phyloP scores from a whole-genome alignment of 2,888 invertebrate species.

The Eupithecia pulchellata region DNA sequence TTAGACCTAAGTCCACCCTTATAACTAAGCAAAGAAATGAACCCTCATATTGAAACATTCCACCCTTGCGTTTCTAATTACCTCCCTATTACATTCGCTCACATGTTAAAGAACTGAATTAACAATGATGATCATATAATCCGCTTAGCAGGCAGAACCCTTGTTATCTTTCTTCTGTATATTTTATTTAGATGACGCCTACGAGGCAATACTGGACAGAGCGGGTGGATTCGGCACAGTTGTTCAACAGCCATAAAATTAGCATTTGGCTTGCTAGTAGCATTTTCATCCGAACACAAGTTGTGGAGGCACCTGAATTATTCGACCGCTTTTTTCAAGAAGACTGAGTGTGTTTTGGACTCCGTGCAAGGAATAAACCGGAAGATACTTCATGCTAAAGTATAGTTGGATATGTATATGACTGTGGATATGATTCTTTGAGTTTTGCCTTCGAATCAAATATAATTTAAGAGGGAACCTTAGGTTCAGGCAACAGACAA shows the following conservation, averaged over 20 bases:
- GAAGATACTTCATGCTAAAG: not conserved
- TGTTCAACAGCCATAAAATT: conserved; percentile 86
- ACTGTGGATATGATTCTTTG: not conserved
- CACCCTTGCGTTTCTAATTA: conserved; percentile 16
- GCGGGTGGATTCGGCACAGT: conserved; percentile 79
- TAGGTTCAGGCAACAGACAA: conserved; percentile 14
- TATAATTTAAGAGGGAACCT: not conserved
- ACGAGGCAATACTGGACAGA: conserved; percentile 79
- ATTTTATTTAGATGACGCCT: conserved; percentile 81
- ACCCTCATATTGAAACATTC: conserved; percentile 15
- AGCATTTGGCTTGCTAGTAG: conserved; percentile 83
- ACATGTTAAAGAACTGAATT: conserved; percentile 44
- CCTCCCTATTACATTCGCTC: conserved; percentile 19
- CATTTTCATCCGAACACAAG: conserved; percentile 78
- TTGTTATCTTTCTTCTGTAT: conserved; percentile 68
- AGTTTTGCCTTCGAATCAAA: not conserved
- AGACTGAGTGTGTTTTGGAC: conserved; percentile 32
- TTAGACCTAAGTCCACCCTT: not conserved
- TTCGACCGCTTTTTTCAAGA: conserved; percentile 75
- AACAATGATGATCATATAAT: conserved; percentile 51
- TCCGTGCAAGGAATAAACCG: conserved; percentile 11
- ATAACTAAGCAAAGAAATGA: not conserved
- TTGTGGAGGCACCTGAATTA: conserved; percentile 77
- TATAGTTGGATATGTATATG: not conserved
- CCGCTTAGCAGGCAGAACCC: conserved; percentile 57